A percentile compares a stretch with the other conserved stretches of the same genome.
phyloP scores from a whole-genome alignment of 2,113 vertebrate species.

The Paracanthobrama guichenoti region DNA sequence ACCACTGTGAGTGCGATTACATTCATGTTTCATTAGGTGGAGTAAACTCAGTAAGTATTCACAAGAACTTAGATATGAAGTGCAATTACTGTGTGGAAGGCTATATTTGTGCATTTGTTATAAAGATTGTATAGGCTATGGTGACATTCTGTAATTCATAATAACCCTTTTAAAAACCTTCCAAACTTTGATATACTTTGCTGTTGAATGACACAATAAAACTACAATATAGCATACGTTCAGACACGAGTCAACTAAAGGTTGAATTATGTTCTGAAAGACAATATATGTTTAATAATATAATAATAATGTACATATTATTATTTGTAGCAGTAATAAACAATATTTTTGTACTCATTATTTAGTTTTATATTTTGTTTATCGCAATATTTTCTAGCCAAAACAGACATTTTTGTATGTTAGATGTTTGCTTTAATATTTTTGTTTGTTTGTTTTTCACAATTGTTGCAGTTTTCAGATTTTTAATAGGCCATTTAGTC shows the following conservation, averaged over 20 bases:
- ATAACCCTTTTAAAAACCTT: neutral
- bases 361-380: neutral
- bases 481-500: neutral
- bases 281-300: neutral
- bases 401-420: neutral
- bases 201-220: neutral
- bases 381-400: neutral
- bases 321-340: too few species aligned
- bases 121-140: neutral
- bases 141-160: neutral
- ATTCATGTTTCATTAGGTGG: constrained; percentile 7
- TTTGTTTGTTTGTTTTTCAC: too few species aligned
- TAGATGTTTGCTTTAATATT: neutral
- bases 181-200: neutral
- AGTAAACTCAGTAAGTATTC: neutral
- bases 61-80: neutral
- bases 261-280: neutral
- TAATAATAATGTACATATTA: neutral
- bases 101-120: neutral
- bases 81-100: neutral
- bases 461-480: too few species aligned
- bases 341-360: too few species aligned
- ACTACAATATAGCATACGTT: neutral
- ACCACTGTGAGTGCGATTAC: neutral
- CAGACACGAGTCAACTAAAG: neutral